Evolutionary conservation across 2,113 vertebrate genomes (phyloP), one percentile per base, ranked within the genome.

Genomic region (Silurus glanis): DNA sequence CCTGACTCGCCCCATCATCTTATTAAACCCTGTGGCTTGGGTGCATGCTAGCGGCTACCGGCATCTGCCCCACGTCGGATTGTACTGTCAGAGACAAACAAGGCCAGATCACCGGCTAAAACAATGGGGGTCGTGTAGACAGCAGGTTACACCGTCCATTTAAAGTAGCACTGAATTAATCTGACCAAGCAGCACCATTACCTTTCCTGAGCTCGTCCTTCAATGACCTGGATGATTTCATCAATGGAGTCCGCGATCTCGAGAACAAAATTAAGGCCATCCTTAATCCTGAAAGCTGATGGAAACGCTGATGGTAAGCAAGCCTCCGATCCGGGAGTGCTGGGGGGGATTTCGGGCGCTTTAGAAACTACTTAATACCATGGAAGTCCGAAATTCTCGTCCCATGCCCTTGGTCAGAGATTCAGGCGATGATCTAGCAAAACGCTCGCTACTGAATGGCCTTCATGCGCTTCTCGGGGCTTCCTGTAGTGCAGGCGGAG

Each of bases 221-320:
- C 74, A 95, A 49, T 0, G 94, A 93, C 23, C 92, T 90, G 71
- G 93, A 94, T 6, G 94, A 94, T 91, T 94, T 95, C 91, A 95
- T 89, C 16, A 95, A 80, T 78, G 94, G 93, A 76, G 91, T 90
- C 85, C 93, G 90, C 17, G 93, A 92, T 86, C 95, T 93, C 16
- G 92, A 94, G 81, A 95, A 93, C 88, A 95, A 91, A 91, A 96
- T 95, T 91, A 95, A 94, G 90, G 95, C 95, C 95, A 96, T 96
- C 90, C 53, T 90, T 81, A 89, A 81, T 82, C 72, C 53, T 37
- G 37, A 37, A 25, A 90, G 58, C 87, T 16, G 74, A 55, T 69
- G 28, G 69, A 80, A 51, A 72, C 37, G 45, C 37, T 80, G 62
- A 21, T 37, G 58, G 37, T 72, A n/a, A 78, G 23, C 37, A 37